Evolutionary conservation across 2,113 vertebrate species (phyloP).

Genomic region (Planiliza haematocheilus): DNA sequence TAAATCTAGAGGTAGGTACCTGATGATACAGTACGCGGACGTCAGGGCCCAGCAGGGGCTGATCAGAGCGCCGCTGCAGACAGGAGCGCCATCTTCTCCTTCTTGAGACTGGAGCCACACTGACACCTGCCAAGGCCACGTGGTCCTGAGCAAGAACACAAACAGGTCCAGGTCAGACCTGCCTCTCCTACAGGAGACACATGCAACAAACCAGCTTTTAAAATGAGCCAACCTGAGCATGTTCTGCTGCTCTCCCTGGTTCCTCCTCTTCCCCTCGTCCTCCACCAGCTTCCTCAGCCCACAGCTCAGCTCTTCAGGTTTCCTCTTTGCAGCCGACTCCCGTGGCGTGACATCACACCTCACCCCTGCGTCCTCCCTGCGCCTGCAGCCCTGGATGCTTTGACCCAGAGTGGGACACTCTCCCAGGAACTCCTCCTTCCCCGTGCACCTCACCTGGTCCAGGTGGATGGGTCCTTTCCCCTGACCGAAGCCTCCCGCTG

Average conservation of each 20-base stretch:
- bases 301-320: constrained; percentile 72
- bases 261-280: constrained; percentile 83
- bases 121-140: constrained; percentile 93
- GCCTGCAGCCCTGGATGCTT: constrained; percentile 84
- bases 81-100: constrained; percentile 80
- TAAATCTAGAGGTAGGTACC: constrained; percentile 72
- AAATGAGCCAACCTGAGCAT: constrained; percentile 75
- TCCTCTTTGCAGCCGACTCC: constrained; percentile 27
- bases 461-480: constrained; percentile 88
- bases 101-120: constrained; percentile 86
- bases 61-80: constrained; percentile 91
- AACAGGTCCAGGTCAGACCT: no score
- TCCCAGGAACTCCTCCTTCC: constrained; percentile 88
- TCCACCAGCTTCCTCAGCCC: constrained; percentile 79
- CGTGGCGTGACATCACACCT: constrained; percentile 84
- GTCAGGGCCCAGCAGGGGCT: constrained; percentile 92
- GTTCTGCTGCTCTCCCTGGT: constrained; percentile 84
- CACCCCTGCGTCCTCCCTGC: constrained; percentile 86
- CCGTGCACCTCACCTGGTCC: constrained; percentile 88
- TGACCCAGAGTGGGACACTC: constrained; percentile 80
- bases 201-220: no score
- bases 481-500: constrained; percentile 86
- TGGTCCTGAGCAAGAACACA: constrained; percentile 81
- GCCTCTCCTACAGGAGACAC: no score
- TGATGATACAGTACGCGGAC: constrained; percentile 91